Evolutionary conservation across 2,113 vertebrate genomes (phyloP).

Genomic region (Geothlypis trichas): DNA sequence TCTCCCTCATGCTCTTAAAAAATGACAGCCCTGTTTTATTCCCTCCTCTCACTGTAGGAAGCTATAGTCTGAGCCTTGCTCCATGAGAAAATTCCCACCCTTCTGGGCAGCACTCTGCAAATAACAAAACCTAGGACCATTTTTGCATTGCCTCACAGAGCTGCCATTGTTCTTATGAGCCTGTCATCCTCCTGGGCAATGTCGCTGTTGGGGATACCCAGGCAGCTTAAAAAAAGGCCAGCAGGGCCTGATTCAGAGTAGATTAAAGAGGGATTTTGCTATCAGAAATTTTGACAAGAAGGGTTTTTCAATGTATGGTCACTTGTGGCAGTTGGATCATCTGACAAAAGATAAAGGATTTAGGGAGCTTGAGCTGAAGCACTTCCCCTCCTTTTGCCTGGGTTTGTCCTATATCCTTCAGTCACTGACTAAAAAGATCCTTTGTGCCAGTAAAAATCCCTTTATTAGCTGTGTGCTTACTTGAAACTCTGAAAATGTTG

Average conservation of each 20-base stretch:
- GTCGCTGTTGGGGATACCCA: fast-evolving
- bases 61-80: background rate
- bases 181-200: background rate
- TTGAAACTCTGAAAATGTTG: background rate
- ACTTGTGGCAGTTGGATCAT: background rate
- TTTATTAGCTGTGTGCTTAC: background rate
- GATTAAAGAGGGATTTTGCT: background rate
- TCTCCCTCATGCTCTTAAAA: background rate
- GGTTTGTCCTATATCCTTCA: background rate
- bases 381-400: fast-evolving
- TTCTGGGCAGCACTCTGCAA: background rate
- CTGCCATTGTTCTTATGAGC: background rate
- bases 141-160: background rate
- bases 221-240: background rate
- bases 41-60: background rate
- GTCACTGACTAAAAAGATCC: background rate
- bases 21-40: background rate
- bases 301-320: background rate
- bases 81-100: background rate
- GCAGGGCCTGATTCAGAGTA: background rate
- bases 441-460: background rate
- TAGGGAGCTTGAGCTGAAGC: background rate
- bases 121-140: background rate
- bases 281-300: background rate
- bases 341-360: background rate